Evolutionary conservation across 2,888 invertebrate genomes (phyloP).

Genomic region (Cepaea hortensis): DNA sequence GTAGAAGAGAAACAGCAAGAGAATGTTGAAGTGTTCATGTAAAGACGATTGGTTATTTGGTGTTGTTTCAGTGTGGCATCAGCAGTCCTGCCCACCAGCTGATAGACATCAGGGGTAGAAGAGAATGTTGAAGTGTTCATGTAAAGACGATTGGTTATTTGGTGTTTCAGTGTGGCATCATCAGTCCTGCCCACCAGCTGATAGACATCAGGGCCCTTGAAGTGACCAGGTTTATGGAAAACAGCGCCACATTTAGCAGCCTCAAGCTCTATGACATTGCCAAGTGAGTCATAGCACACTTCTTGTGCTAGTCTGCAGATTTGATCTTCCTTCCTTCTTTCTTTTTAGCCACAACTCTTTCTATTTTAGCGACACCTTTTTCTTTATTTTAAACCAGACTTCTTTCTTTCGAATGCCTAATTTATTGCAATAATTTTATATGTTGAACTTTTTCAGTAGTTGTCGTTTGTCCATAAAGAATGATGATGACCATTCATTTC

Average conservation of each 20-base stretch:
- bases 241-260: constrained; percentile 74
- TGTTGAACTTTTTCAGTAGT: no score
- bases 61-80: constrained; percentile 62
- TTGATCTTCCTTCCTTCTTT: no score
- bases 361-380: no score
- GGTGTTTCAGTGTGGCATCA: constrained; percentile 65
- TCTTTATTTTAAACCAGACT: no score
- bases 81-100: constrained; percentile 73
- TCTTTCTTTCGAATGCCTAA: no score
- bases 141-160: not conserved
- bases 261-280: constrained; percentile 77
- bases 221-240: constrained; percentile 74
- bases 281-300: constrained; percentile 62
- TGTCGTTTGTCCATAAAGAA: no score
- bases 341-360: no score
- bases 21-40: no score
- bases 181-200: constrained; percentile 71
- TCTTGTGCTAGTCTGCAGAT: not conserved
- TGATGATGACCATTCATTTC: no score
- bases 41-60: not conserved
- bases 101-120: constrained; percentile 67
- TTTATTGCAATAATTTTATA: no score
- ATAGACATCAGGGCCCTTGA: constrained; percentile 73
- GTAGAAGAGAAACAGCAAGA: no score
- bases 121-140: no score